Evolutionary conservation across 2,797 vertebrate species (phyloP).

Genomic region (Coendou prehensilis): DNA sequence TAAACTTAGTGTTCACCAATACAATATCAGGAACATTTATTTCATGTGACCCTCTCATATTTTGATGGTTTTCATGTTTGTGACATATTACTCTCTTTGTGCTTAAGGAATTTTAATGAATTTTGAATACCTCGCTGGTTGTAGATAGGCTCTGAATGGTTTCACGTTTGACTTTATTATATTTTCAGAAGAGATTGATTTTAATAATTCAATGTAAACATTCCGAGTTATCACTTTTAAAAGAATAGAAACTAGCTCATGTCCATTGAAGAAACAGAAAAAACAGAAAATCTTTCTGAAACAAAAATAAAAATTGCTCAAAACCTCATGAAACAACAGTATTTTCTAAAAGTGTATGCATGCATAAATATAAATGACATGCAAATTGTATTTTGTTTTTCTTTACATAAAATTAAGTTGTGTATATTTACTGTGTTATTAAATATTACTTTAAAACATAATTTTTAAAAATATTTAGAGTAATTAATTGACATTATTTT

Average conservation of each 20-base stretch:
- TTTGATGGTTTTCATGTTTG: constrained; percentile 48
- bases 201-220: background rate
- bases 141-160: constrained; percentile 19
- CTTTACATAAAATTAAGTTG: constrained; percentile 1
- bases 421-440: background rate
- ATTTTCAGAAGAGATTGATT: background rate
- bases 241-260: background rate
- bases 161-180: background rate
- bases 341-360: background rate
- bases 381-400: background rate
- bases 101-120: background rate
- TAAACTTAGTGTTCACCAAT: background rate
- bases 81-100: constrained; percentile 14
- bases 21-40: constrained; percentile 27
- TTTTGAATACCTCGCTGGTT: constrained; percentile 36
- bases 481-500: background rate
- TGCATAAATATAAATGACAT: background rate
- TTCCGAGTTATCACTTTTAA: constrained; percentile 1
- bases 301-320: background rate
- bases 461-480: background rate
- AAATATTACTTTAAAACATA: constrained; percentile 35
- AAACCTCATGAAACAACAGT: background rate
- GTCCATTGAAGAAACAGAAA: background rate
- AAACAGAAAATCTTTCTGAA: background rate
- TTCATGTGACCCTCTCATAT: background rate